These are phyloP conservation scores for Brachyhypopomus gauderio DNA, from an alignment of 2,113 vertebrate species.

Conservation along the genomic window DNA sequence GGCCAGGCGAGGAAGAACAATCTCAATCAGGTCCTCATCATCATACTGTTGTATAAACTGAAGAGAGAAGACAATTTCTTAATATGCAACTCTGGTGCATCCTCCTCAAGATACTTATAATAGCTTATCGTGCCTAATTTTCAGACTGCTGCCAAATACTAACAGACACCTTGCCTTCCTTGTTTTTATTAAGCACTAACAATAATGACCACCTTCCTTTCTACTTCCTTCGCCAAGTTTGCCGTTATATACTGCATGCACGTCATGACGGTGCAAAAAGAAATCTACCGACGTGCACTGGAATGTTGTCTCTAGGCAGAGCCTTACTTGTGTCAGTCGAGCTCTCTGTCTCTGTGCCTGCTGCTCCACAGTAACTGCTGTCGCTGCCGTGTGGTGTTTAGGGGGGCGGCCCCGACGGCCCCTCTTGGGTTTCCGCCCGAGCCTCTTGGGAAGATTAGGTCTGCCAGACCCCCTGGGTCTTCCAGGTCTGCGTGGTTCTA, in stretches of 20 bases:
- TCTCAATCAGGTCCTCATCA: constrained; percentile 86
- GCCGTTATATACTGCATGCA: no score
- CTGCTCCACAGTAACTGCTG: constrained; percentile 64
- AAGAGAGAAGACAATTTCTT: neutral
- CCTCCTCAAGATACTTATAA: neutral
- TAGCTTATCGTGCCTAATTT: no score
- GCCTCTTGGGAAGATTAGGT: constrained; percentile 64
- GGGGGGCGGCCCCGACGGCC: constrained; percentile 69
- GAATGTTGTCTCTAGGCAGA: neutral
- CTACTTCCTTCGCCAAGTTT: no score
- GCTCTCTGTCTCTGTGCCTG: constrained; percentile 75
- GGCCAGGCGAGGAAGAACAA: constrained; percentile 85
- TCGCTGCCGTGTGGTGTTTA: constrained; percentile 59
- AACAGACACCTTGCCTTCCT: no score
- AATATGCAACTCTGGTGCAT: neutral
- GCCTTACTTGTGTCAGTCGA: constrained; percentile 81
- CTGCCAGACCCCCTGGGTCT: constrained; percentile 73
- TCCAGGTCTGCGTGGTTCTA: constrained; percentile 41
- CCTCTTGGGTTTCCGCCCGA: constrained; percentile 64
- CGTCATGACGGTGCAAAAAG: no score
- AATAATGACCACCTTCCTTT: no score
- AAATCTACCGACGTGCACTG: neutral
- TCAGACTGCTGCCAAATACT: no score
- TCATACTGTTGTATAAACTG: constrained; percentile 85
- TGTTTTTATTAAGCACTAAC: no score